Evolutionary conservation across 2,113 vertebrate species (phyloP).

Genomic region (Archocentrus centrarchus): DNA sequence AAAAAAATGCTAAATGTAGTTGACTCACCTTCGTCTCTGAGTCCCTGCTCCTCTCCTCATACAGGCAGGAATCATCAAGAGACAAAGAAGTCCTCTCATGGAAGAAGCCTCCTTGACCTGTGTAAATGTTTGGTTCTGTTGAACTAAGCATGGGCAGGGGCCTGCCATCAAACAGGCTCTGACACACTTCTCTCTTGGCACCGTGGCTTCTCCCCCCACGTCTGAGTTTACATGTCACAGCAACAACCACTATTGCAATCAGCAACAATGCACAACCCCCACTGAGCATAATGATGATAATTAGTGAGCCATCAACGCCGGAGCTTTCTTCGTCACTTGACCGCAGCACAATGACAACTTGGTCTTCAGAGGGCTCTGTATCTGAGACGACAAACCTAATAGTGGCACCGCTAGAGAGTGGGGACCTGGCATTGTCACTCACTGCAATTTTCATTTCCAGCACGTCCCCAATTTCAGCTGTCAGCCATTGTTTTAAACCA

Average conservation of each 20-base stretch:
- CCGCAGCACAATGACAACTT: slow-evolving; percentile 67
- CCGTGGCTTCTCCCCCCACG: slow-evolving; percentile 30
- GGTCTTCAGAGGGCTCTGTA: slow-evolving; percentile 72
- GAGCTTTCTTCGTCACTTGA: slow-evolving; percentile 44
- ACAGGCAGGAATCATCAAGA: slow-evolving; percentile 72
- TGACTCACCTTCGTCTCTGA: slow-evolving; percentile 79
- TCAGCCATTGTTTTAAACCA: slow-evolving; percentile 63
- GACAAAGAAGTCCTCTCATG: slow-evolving; percentile 61
- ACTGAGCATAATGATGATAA: slow-evolving; percentile 72
- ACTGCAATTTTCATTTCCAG: slow-evolving; percentile 69
- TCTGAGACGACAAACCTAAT: slow-evolving; percentile 71
- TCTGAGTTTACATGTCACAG: slow-evolving; percentile 69
- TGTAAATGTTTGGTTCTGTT: slow-evolving; percentile 56
- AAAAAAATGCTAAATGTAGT: slow-evolving; percentile 13
- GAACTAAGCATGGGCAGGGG: slow-evolving; percentile 32
- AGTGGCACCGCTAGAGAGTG: slow-evolving; percentile 52
- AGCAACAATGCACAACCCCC: slow-evolving; percentile 76
- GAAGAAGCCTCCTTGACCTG: slow-evolving; percentile 62
- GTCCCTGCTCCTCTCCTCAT: slow-evolving; percentile 75
- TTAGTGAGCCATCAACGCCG: slow-evolving; percentile 57
- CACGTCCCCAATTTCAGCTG: slow-evolving; percentile 52
- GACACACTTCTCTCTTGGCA: slow-evolving; percentile 60
- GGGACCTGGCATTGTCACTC: slow-evolving; percentile 69
- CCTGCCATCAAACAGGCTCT: slow-evolving; percentile 66
- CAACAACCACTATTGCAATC: slow-evolving; percentile 74